A percentile compares a stretch with the other conserved stretches of the same genome.
Evolutionary conservation across 2,797 vertebrate species (phyloP).

Genomic region (Pseudochirops cupreus): DNA sequence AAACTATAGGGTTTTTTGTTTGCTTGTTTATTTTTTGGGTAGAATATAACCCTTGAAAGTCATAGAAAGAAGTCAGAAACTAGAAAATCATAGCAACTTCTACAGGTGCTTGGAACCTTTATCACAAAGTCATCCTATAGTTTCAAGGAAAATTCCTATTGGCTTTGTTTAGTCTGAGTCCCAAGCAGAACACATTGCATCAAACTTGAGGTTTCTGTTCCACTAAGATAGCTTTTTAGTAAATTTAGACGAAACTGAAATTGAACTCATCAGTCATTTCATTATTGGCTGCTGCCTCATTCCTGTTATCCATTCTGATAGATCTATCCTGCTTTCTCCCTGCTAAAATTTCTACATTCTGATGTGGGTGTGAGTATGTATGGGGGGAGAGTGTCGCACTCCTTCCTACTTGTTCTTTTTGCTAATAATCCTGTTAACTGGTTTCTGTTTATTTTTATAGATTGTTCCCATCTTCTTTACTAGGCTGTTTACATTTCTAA

Average conservation of each 20-base stretch:
- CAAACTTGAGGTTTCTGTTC: slow-evolving; percentile 24
- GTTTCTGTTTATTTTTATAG: slow-evolving; percentile 32
- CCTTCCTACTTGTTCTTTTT: neutral
- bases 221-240: neutral
- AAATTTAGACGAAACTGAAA: slow-evolving; percentile 7
- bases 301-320: neutral
- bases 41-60: neutral
- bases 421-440: slow-evolving; percentile 33
- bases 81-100: neutral
- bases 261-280: slow-evolving; percentile 29
- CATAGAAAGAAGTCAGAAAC: neutral
- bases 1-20: neutral
- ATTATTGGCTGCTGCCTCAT: neutral
- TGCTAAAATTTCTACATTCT: neutral
- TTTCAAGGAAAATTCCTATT: neutral
- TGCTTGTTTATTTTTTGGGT: neutral
- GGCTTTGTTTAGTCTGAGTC: neutral
- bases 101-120: neutral
- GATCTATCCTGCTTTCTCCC: neutral
- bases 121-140: neutral
- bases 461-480: neutral
- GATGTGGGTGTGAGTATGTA: neutral
- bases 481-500: slow-evolving; percentile 51
- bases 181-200: neutral
- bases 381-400: neutral